Conservation (phyloP, 1,140 invertebrate species). For the Zaprionus camerounensis region DNA sequence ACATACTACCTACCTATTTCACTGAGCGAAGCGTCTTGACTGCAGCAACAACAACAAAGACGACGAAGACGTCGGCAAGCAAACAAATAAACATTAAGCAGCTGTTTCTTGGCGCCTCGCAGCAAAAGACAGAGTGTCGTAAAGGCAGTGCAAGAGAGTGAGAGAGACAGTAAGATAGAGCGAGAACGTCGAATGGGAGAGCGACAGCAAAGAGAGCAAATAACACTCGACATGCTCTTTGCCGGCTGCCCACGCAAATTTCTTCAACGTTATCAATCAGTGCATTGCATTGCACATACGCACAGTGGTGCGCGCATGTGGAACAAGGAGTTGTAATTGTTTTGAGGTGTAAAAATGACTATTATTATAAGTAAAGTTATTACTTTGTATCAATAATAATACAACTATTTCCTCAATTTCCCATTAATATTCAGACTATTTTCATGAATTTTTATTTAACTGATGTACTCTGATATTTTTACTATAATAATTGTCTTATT, state of each 20-base stretch:
- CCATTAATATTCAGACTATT: no score
- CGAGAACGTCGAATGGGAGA: neutral
- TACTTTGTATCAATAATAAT: no score
- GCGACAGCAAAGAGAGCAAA: slow-evolving; percentile 30
- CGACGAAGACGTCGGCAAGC: slow-evolving; percentile 46
- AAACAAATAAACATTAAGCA: slow-evolving; percentile 80
- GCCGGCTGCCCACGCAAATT: slow-evolving; percentile 55
- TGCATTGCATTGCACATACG: slow-evolving; percentile 38
- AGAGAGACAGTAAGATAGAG: slow-evolving; percentile 10
- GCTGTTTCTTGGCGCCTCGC: slow-evolving; percentile 69
- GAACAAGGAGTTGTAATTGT: no score
- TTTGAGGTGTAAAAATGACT: no score
- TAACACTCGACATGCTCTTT: slow-evolving; percentile 37
- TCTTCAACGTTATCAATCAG: slow-evolving; percentile 37
- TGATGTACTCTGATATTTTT: no score
- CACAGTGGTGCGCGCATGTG: slow-evolving; percentile 29
- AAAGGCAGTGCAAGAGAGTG: neutral
- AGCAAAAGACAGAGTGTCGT: slow-evolving; percentile 1
- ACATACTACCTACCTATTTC: slow-evolving; percentile 28
- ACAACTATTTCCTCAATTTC: no score
- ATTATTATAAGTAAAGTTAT: no score
- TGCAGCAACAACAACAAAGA: slow-evolving; percentile 39
- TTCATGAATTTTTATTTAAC: no score
- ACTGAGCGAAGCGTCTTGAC: slow-evolving; percentile 29
- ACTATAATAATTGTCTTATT: no score